Evolutionary conservation across 2,797 vertebrate genomes (phyloP).

Genomic region (Melanotaenia parkinsoni): DNA sequence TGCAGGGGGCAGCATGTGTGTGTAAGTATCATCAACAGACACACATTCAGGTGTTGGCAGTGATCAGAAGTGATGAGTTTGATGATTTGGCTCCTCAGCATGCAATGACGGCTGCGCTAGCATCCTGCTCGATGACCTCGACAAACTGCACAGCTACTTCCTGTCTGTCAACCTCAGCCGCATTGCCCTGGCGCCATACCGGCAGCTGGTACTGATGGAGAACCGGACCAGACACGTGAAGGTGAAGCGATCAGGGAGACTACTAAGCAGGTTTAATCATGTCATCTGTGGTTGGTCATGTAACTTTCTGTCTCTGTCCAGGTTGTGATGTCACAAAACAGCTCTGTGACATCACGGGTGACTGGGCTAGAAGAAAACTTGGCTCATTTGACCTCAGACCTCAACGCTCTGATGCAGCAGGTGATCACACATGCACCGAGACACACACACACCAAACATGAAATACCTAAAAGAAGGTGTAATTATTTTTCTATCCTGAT

Average conservation of each 20-base stretch:
- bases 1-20: constrained; percentile 83
- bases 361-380: constrained; percentile 70
- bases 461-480: not conserved
- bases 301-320: constrained; percentile 24
- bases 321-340: constrained; percentile 52
- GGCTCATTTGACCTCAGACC: constrained; percentile 67
- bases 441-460: not conserved
- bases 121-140: constrained; percentile 84
- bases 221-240: constrained; percentile 80
- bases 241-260: constrained; percentile 71
- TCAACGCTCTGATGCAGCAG: constrained; percentile 77
- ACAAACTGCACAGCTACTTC: constrained; percentile 63
- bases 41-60: not conserved
- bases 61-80: not conserved
- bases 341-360: constrained; percentile 51
- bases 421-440: constrained; percentile 60
- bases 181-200: constrained; percentile 76
- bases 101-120: constrained; percentile 91
- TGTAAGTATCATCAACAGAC: constrained; percentile 82
- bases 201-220: constrained; percentile 83
- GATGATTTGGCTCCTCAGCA: constrained; percentile 71
- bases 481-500: constrained; percentile 29
- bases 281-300: not conserved
- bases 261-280: not conserved
- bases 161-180: constrained; percentile 84